Base-by-base conservation (phyloP, 1,140 invertebrate species). In the Leptinotarsa defecta region DNA sequence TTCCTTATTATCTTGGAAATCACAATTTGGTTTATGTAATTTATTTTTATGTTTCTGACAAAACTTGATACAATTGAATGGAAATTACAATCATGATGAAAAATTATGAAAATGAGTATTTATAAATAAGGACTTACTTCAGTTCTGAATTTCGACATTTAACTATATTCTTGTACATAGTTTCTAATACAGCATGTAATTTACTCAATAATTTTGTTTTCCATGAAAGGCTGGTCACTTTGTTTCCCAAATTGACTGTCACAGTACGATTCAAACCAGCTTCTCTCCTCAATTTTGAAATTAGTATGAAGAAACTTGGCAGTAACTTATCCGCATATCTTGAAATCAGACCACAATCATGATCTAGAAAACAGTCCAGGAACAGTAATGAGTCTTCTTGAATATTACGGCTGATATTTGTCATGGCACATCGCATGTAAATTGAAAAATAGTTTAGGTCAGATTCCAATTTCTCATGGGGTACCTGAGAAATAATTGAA, bases 351-450 rank as follows among this genome's bases (percentile, higher is more conserved):
- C 84, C 80, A 4, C 90, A 91, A 72, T 90, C 88, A 71, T 90
- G 87, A 49, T 89, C 84, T 17, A 94, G 83, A 22, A 95, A 85
- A 70, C 90, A 88, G 81, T 94, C 94, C n/a, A 96, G 85, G 69
- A 95, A 89, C 11, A 91, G 81, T 3, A 97, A 85, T 1, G 95
- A 94, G 84, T 96, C 94, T 83, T 94, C 91, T 83, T 95, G 92
- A 68, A 96, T 92, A 65, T 88, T 87, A 15, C 89, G 89, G 83
- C 94, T 89, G 73, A 97, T 93, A 79, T 96, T 94, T 13, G 94
- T 95, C 93, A 96, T 95, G 1, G 93, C 92, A 87, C 94, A 96
- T 48, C 91, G 89, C 48, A 96, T 84, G 82, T 95, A 94, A 13
- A 93, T 92, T 57, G 90, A 90, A 62, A 96, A 85, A 13, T 93